phyloP scores from a whole-genome alignment of 2,888 invertebrate genomes.

The Amphimallon solstitiale region DNA sequence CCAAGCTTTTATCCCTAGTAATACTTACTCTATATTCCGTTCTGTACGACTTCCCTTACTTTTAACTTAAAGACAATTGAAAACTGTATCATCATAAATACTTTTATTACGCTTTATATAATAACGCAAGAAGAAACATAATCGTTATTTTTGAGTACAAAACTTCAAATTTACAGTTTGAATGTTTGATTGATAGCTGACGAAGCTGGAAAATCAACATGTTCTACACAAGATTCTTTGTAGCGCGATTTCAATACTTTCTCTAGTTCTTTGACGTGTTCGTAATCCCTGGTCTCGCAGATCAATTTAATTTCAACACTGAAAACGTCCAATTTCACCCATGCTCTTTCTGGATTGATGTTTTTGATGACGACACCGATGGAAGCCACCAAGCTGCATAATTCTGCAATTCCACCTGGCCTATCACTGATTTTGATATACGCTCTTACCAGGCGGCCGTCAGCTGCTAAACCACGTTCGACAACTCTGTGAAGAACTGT shows the following conservation, averaged over 20 bases:
- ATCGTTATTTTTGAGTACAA: too few relatives aligned
- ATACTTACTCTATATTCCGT: too few relatives aligned
- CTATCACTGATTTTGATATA: conserved; percentile 81
- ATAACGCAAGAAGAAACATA: too few relatives aligned
- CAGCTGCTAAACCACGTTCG: conserved; percentile 85
- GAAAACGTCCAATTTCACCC: conserved; percentile 91
- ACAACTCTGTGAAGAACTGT: conserved; percentile 84
- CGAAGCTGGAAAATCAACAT: conserved; percentile 34
- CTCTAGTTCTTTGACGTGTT: conserved; percentile 76
- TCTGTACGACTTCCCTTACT: too few relatives aligned
- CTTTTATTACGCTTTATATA: too few relatives aligned
- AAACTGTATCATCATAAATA: too few relatives aligned
- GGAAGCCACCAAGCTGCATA: conserved; percentile 78
- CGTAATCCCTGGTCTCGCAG: conserved; percentile 86
- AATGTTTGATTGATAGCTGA: conserved; percentile 6
- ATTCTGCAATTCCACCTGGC: conserved; percentile 87
- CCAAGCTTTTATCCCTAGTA: too few relatives aligned
- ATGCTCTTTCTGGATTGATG: conserved; percentile 94
- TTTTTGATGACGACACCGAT: conserved; percentile 92
- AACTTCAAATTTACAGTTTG: neutral
- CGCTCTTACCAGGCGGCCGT: conserved; percentile 79
- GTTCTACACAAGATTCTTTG: conserved; percentile 52
- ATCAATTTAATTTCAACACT: conserved; percentile 87
- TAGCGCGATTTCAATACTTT: conserved; percentile 68
- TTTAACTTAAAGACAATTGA: too few relatives aligned